A percentile compares a stretch with the other conserved stretches of the same genome.
phyloP scores from a whole-genome alignment of 2,113 vertebrate species.

The Terrapene triunguis region DNA sequence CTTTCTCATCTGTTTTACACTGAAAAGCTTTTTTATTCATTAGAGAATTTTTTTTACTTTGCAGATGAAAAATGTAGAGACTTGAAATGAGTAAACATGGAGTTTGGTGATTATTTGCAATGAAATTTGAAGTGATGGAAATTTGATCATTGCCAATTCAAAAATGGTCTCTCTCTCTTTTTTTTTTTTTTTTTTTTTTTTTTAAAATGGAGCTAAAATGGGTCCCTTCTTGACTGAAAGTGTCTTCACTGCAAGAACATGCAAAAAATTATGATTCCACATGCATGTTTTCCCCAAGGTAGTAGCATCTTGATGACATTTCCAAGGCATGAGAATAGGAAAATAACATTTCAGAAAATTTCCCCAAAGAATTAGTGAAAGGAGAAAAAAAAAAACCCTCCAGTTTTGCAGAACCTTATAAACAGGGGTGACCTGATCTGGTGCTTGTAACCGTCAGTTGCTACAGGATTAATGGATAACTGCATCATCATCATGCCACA shows the following conservation, averaged over 20 bases:
- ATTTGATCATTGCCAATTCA: neutral
- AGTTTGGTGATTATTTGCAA: slow-evolving; percentile 33
- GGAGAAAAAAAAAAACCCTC: neutral
- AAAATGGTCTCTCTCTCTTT: neutral
- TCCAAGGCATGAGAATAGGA: neutral
- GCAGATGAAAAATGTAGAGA: slow-evolving; percentile 16
- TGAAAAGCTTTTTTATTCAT: neutral
- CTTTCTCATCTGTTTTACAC: neutral
- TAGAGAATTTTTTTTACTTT: neutral
- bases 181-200: too few species aligned
- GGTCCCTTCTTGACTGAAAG: neutral
- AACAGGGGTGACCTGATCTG: slow-evolving; percentile 52
- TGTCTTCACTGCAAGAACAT: neutral
- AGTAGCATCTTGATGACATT: slow-evolving; percentile 37
- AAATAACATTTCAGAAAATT: neutral
- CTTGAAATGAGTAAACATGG: slow-evolving; percentile 3
- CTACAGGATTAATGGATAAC: slow-evolving; percentile 60
- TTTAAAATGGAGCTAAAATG: neutral
- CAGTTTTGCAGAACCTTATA: slow-evolving; percentile 57
- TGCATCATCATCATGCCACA: slow-evolving; percentile 65
- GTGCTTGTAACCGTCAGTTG: slow-evolving; percentile 59
- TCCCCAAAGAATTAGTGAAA: neutral
- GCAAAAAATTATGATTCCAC: neutral
- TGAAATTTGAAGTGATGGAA: slow-evolving; percentile 15
- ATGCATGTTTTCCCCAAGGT: neutral